Evolutionary conservation across 53 echinoderm and acorn worm genomes (phyloP).

Genomic region (Henricia sp.): DNA sequence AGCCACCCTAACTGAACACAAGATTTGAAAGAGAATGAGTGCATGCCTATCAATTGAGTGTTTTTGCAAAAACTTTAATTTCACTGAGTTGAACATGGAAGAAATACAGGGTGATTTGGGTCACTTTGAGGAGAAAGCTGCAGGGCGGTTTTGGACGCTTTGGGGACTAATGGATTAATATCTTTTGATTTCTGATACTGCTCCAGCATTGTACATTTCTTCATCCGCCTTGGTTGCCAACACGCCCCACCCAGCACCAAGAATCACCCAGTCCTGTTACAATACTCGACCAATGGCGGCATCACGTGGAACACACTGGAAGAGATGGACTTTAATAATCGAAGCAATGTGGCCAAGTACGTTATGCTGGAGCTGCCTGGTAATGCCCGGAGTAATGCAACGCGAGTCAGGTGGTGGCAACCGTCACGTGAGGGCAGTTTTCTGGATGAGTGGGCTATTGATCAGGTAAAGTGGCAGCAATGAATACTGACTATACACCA

Average conservation of each 20-base stretch:
- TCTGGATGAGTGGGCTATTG: conserved; percentile 93
- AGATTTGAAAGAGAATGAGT: too few species aligned
- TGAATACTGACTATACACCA: too few species aligned
- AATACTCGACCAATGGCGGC: conserved; percentile 85
- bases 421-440: conserved; percentile 83
- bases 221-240: conserved; percentile 85
- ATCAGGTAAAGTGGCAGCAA: conserved; percentile 76
- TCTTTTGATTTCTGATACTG: too few species aligned
- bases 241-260: conserved; percentile 57
- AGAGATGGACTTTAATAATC: conserved; percentile 77
- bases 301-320: conserved; percentile 81
- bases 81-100: too few species aligned
- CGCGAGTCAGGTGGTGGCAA: conserved; percentile 96
- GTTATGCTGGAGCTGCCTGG: conserved; percentile 83
- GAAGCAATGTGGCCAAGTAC: conserved; percentile 67
- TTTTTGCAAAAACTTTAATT: too few species aligned
- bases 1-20: too few species aligned
- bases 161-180: too few species aligned
- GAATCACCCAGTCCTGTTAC: conserved; percentile 84
- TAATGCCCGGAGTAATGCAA: conserved; percentile 74
- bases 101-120: too few species aligned
- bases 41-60: too few species aligned
- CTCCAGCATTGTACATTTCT: conserved; percentile 84
- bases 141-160: too few species aligned
- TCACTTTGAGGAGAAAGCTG: too few species aligned